Conservation (phyloP, 2,888 invertebrate species). For the Agonopterix heracliana region DNA sequence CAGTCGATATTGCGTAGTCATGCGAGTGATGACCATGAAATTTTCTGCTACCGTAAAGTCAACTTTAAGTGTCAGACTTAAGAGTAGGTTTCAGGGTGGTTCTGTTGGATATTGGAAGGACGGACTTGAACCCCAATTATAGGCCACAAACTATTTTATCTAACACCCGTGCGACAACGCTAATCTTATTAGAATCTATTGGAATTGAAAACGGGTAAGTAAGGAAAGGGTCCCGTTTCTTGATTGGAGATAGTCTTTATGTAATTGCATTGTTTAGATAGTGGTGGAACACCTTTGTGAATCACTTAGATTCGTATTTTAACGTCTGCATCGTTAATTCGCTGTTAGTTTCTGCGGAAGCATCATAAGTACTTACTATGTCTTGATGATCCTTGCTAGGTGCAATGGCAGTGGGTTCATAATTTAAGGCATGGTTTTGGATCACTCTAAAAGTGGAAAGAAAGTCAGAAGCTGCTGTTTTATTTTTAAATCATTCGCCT, state of each 20-base stretch:
- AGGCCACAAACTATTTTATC: conserved; percentile 75
- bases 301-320: not conserved
- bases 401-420: too few species aligned
- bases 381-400: too few species aligned
- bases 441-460: too few species aligned
- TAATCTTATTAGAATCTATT: conserved; percentile 75
- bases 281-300: not conserved
- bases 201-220: conserved; percentile 57
- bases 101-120: conserved; percentile 29
- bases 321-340: too few species aligned
- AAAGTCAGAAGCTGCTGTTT: too few species aligned
- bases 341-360: too few species aligned
- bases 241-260: too few species aligned
- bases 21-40: conserved; percentile 70
- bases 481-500: too few species aligned
- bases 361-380: too few species aligned
- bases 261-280: not conserved
- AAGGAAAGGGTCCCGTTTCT: conserved; percentile 22
- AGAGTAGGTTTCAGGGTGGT: conserved; percentile 19
- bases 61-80: conserved; percentile 21
- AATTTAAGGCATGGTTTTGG: too few species aligned
- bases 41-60: conserved; percentile 23
- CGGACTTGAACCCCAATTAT: conserved; percentile 66
- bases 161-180: conserved; percentile 70
- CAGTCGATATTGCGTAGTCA: conserved; percentile 73